phyloP scores from a whole-genome alignment of 1,140 invertebrate species.

The Periplaneta americana region DNA sequence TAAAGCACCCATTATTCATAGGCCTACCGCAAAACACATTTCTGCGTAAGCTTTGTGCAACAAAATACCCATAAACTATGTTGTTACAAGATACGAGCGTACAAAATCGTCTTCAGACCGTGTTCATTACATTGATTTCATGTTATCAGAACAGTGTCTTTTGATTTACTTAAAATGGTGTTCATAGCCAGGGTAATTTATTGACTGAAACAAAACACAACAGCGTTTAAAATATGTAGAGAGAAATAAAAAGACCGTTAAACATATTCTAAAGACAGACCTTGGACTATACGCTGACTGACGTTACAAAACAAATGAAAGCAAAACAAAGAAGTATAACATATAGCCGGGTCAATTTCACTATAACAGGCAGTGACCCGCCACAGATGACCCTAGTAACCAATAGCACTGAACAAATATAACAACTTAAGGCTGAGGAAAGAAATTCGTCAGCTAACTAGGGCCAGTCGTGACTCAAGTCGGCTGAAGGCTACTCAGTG shows the following conservation, averaged over 20 bases:
- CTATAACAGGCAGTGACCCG: background rate
- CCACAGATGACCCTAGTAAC: background rate
- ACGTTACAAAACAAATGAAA: background rate
- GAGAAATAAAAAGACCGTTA: background rate
- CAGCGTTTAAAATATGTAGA: background rate
- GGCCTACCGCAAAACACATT: too few relatives aligned
- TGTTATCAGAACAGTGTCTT: background rate
- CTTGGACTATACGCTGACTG: background rate
- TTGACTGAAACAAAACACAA: background rate
- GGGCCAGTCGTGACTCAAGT: too few relatives aligned
- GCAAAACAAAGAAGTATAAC: background rate
- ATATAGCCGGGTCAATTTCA: background rate
- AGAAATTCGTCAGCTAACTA: too few relatives aligned
- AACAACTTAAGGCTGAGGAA: background rate
- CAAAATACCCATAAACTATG: too few relatives aligned
- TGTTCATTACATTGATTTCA: background rate
- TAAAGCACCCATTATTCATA: too few relatives aligned
- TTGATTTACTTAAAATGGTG: background rate
- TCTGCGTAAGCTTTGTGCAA: too few relatives aligned
- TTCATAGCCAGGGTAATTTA: background rate
- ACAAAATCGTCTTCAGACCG: background rate
- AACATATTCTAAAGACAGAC: background rate
- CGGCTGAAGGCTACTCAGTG: too few relatives aligned
- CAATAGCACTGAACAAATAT: background rate
- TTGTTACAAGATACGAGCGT: background rate